Evolutionary conservation across 2,113 vertebrate species (phyloP).

Genomic region (Corythornis vintsioides): DNA sequence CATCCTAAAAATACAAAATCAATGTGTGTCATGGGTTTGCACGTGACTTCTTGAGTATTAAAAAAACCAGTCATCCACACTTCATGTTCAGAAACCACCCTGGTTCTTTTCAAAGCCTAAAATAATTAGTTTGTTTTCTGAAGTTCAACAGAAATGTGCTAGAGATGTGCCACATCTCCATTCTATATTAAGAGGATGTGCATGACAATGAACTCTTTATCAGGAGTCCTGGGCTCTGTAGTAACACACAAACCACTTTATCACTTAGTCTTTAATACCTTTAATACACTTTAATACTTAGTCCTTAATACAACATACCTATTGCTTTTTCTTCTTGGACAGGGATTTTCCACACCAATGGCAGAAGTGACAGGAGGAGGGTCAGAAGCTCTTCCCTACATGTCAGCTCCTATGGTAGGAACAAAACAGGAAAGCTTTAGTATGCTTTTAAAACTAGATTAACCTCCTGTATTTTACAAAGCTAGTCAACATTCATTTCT

Average conservation of each 20-base stretch:
- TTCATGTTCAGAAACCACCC: neutral
- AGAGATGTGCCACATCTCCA: neutral
- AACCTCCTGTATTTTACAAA: neutral
- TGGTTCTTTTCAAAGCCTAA: neutral
- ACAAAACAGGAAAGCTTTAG: neutral
- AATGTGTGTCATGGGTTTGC: neutral
- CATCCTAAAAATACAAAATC: neutral
- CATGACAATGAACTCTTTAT: neutral
- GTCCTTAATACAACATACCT: constrained; percentile 73
- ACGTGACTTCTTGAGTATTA: neutral
- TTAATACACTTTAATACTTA: too few species aligned
- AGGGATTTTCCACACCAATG: constrained; percentile 96
- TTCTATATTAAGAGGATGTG: neutral
- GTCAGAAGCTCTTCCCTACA: constrained; percentile 97
- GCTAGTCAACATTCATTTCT: neutral
- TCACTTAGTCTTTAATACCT: fast-evolving
- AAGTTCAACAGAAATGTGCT: neutral
- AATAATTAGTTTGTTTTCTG: neutral
- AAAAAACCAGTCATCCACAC: neutral
- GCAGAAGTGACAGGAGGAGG: constrained; percentile 91
- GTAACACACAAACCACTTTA: neutral
- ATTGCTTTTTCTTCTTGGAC: constrained; percentile 90
- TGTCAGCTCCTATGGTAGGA: constrained; percentile 86
- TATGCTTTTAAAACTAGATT: neutral
- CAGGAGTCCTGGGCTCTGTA: neutral